Evolutionary conservation across 2,888 invertebrate genomes (phyloP).

Genomic region (Thecophora atra): DNA sequence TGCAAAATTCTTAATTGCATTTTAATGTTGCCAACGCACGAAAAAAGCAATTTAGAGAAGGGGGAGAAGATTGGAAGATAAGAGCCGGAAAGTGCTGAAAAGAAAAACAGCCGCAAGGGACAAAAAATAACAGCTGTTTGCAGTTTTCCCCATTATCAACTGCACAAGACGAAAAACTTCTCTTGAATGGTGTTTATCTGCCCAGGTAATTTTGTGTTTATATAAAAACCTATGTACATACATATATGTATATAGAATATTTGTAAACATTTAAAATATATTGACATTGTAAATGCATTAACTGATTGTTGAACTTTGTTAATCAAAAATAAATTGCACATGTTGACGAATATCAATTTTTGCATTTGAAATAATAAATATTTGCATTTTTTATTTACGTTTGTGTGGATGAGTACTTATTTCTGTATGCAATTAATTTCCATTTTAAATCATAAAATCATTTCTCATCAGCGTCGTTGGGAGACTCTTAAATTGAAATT

Average conservation of each 20-base stretch:
- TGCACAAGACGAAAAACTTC: neutral
- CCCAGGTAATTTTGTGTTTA: neutral
- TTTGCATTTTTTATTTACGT: neutral
- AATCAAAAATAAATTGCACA: slow-evolving; percentile 14
- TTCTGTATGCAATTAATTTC: slow-evolving; percentile 20
- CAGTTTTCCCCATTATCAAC: slow-evolving; percentile 26
- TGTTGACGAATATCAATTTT: slow-evolving; percentile 8
- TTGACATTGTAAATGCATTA: neutral
- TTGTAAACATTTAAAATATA: too few relatives aligned
- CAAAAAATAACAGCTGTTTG: slow-evolving; percentile 23
- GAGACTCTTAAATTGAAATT: too few relatives aligned
- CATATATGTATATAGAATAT: too few relatives aligned
- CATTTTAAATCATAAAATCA: slow-evolving; percentile 16
- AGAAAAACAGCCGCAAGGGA: neutral
- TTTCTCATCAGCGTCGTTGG: neutral
- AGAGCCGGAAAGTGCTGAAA: neutral
- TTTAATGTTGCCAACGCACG: slow-evolving; percentile 29
- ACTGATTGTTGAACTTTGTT: slow-evolving; percentile 10
- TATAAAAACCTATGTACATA: neutral
- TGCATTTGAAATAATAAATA: neutral
- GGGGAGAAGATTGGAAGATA: neutral
- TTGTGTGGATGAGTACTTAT: neutral
- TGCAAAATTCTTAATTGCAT: slow-evolving; percentile 32
- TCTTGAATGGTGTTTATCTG: too few relatives aligned
- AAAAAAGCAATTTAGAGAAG: slow-evolving; percentile 1